These are phyloP conservation scores for Panulirus ornatus DNA, from an alignment of 1,140 invertebrate species.

Conservation along the genomic window DNA sequence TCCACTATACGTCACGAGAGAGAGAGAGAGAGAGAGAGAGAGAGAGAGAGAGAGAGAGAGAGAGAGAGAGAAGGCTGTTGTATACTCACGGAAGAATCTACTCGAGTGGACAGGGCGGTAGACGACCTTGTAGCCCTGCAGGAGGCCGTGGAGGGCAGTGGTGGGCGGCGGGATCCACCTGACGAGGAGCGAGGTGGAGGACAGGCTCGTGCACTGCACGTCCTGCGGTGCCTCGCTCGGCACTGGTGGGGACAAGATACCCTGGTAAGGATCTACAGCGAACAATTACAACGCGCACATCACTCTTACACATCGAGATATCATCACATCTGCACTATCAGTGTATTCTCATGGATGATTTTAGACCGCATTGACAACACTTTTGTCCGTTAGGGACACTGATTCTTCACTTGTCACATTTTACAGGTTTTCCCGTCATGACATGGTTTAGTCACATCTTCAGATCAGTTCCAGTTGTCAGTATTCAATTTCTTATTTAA, in stretches of 20 bases:
- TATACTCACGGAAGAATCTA: conserved; percentile 62
- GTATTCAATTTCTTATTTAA: too few relatives aligned
- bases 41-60: conserved; percentile 13
- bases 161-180: conserved; percentile 79
- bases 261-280: background rate
- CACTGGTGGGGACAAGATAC: conserved; percentile 77
- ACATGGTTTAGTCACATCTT: too few relatives aligned
- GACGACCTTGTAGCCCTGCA: conserved; percentile 82
- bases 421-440: too few relatives aligned
- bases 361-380: too few relatives aligned
- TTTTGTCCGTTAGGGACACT: too few relatives aligned
- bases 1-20: too few relatives aligned
- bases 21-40: background rate
- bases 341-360: background rate
- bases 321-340: too few relatives aligned
- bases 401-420: too few relatives aligned
- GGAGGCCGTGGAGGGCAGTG: conserved; percentile 81
- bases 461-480: too few relatives aligned
- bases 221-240: conserved; percentile 79
- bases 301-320: too few relatives aligned
- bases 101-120: conserved; percentile 78
- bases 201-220: conserved; percentile 78
- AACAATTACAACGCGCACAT: too few relatives aligned
- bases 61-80: background rate
- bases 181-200: conserved; percentile 78